phyloP scores from a whole-genome alignment of 1,140 invertebrate genomes.

The Drosophila repleta region DNA sequence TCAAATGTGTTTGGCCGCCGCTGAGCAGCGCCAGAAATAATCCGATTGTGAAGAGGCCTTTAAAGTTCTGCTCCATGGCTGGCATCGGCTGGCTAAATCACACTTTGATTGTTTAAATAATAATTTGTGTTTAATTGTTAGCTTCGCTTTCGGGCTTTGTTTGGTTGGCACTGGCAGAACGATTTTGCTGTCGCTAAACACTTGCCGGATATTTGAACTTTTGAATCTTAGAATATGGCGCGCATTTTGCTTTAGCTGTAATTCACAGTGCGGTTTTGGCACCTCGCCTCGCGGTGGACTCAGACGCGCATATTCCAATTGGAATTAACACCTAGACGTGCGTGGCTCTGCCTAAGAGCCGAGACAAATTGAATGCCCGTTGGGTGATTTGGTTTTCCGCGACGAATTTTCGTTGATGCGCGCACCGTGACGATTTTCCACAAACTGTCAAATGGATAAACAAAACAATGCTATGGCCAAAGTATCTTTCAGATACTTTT shows the following conservation, averaged over 20 bases:
- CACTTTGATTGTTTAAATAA: conserved; percentile 30
- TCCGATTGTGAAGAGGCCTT: conserved; percentile 70
- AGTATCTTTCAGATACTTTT: conserved; percentile 40
- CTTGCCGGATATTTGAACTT: conserved; percentile 7
- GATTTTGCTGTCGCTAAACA: conserved; percentile 19
- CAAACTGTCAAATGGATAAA: conserved; percentile 71
- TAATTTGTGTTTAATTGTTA: conserved; percentile 25
- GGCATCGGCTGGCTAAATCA: neutral
- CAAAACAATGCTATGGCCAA: conserved; percentile 57
- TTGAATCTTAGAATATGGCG: conserved; percentile 33
- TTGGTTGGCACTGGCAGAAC: conserved; percentile 43
- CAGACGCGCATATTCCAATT: conserved; percentile 62
- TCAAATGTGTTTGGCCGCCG: conserved; percentile 72
- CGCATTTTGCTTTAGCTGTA: conserved; percentile 46
- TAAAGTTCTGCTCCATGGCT: conserved; percentile 60
- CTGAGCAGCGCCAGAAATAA: conserved; percentile 68
- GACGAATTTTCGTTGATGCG: conserved; percentile 59
- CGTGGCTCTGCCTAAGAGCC: neutral
- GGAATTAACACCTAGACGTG: conserved; percentile 29
- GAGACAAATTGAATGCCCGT: conserved; percentile 38
- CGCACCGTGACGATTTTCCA: conserved; percentile 81
- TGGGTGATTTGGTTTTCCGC: conserved; percentile 55
- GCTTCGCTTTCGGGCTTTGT: conserved; percentile 3
- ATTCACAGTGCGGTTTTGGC: conserved; percentile 62
- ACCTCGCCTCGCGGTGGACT: conserved; percentile 39